phyloP scores from a whole-genome alignment of 2,888 invertebrate genomes.

The Pemphredon lugubris region DNA sequence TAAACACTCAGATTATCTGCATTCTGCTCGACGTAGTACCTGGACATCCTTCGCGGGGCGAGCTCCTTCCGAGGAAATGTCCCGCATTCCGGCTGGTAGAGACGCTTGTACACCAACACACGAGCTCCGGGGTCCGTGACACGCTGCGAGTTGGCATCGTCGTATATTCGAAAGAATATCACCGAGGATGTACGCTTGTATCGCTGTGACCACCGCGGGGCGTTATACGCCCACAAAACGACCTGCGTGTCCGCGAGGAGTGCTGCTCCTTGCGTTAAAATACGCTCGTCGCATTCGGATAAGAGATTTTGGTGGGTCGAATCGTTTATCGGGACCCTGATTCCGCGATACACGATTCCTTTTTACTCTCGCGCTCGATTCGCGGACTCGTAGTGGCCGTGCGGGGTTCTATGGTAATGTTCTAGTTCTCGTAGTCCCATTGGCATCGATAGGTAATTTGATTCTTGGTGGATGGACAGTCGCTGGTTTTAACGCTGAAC shows the following conservation, averaged over 20 bases:
- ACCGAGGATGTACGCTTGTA: conserved; percentile 44
- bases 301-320: conserved; percentile 38
- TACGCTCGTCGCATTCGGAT: conserved; percentile 49
- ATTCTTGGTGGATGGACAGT: no score
- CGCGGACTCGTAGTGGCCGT: no score
- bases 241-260: conserved; percentile 23
- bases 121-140: conserved; percentile 1
- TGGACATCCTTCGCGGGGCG: conserved; percentile 33
- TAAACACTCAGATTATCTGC: conserved; percentile 76
- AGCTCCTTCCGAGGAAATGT: conserved; percentile 45
- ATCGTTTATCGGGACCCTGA: conserved; percentile 1
- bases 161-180: conserved; percentile 65
- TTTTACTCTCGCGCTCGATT: no score
- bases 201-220: conserved; percentile 10
- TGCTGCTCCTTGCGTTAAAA: conserved; percentile 40
- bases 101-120: conserved; percentile 36
- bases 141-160: conserved; percentile 46
- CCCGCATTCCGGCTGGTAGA: conserved; percentile 54
- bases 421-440: no score
- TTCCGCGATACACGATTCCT: background rate
- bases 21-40: conserved; percentile 48
- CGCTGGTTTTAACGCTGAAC: no score
- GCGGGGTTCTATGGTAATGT: no score
- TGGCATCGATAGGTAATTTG: no score
- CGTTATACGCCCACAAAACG: conserved; percentile 51